These are phyloP conservation scores for Apodemus speciosus DNA, from an alignment of 2,113 vertebrate species.

Conservation along the genomic window DNA sequence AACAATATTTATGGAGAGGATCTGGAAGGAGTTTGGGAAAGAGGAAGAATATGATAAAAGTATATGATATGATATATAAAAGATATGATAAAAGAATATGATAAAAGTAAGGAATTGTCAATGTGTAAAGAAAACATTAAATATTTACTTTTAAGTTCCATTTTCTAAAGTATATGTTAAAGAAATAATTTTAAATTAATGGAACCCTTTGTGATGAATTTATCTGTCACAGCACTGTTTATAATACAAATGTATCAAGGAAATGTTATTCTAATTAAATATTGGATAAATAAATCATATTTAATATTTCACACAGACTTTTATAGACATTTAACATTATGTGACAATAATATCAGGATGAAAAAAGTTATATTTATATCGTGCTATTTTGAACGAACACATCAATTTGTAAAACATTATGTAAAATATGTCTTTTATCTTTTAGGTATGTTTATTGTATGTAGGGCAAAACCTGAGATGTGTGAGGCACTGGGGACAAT, in stretches of 20 bases:
- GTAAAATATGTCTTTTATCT: neutral
- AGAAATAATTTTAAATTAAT: neutral
- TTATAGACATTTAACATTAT: slow-evolving; percentile 41
- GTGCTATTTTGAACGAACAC: neutral
- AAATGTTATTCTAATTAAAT: neutral
- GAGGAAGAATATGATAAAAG: neutral
- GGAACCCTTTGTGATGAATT: slow-evolving; percentile 27
- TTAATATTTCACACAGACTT: neutral
- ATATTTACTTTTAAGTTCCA: neutral
- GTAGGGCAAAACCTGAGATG: neutral
- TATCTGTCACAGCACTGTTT: neutral
- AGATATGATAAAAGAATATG: neutral
- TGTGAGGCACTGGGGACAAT: neutral
- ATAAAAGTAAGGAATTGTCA: neutral
- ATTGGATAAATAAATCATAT: too few relatives aligned
- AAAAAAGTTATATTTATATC: slow-evolving; percentile 32
- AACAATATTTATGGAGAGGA: neutral
- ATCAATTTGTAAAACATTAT: neutral
- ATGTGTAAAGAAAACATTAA: neutral
- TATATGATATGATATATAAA: too few relatives aligned
- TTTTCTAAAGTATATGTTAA: neutral
- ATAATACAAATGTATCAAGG: neutral
- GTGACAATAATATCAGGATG: neutral
- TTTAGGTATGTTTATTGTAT: neutral
- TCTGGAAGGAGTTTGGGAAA: neutral